A percentile compares a stretch with the other conserved stretches of the same genome.
Conservation (phyloP, 2,888 invertebrate species). For the Diadegma fenestrale region DNA sequence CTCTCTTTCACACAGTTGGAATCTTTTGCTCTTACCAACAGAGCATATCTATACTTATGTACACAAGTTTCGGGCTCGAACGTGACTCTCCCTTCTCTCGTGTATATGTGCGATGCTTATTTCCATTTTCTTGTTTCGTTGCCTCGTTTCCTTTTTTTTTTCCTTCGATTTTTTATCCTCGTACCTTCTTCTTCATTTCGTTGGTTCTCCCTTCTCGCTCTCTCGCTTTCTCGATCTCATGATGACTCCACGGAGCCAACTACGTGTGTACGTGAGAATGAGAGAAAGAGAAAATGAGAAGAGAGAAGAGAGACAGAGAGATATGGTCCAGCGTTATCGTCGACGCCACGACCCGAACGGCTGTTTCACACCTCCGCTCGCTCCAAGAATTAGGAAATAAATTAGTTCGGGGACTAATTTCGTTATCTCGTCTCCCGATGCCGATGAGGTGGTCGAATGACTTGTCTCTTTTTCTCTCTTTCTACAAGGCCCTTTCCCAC, state of each 20-base stretch:
- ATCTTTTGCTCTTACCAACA: conserved; percentile 33
- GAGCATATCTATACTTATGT: conserved; percentile 27
- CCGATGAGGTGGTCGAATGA: conserved; percentile 60
- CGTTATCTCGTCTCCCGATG: conserved; percentile 80
- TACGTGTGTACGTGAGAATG: background rate
- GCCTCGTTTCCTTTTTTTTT: conserved; percentile 52
- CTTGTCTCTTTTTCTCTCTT: conserved; percentile 22
- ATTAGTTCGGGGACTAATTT: conserved; percentile 84
- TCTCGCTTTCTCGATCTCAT: conserved; percentile 46
- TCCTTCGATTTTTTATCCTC: conserved; percentile 46
- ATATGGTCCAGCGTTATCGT: conserved; percentile 79
- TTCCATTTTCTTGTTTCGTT: conserved; percentile 63
- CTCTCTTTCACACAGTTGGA: conserved; percentile 37
- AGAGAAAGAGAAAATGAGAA: background rate
- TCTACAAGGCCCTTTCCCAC: conserved; percentile 32
- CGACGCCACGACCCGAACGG: conserved; percentile 81
- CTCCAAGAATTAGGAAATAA: conserved; percentile 84
- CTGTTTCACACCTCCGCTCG: conserved; percentile 84
- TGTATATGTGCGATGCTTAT: conserved; percentile 59
- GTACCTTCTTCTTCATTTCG: conserved; percentile 59
- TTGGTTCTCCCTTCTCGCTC: conserved; percentile 56
- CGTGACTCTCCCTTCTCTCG: conserved; percentile 61
- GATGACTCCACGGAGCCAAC: conserved; percentile 20
- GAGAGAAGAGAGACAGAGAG: conserved; percentile 34
- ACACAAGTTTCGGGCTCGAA: conserved; percentile 62